phyloP scores from a whole-genome alignment of 2,113 vertebrate species.

The Accipiter cooperii region DNA sequence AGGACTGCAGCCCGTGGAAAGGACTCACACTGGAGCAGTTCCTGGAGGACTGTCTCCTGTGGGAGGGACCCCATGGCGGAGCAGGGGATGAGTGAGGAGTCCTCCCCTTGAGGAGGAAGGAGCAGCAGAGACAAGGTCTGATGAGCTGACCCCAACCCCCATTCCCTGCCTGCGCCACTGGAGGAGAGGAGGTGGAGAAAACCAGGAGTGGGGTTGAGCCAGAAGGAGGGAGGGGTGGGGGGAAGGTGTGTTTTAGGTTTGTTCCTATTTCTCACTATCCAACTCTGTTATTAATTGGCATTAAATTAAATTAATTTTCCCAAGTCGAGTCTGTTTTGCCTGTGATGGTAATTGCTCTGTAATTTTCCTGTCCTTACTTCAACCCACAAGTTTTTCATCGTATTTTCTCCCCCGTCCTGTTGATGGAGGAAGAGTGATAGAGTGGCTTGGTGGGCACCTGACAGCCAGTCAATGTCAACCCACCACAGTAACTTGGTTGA shows the following conservation, averaged over 20 bases:
- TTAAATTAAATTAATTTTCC: neutral
- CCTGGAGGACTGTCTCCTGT: neutral
- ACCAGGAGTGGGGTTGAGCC: neutral
- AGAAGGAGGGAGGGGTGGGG: accelerated
- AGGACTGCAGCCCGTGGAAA: neutral
- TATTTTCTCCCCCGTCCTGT: neutral
- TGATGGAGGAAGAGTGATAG: neutral
- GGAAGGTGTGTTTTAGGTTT: neutral
- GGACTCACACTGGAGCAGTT: neutral
- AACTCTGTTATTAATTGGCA: neutral
- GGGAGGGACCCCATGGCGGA: neutral
- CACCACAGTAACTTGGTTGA: neutral
- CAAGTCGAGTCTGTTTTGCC: neutral
- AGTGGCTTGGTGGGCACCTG: neutral
- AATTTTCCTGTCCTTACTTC: neutral
- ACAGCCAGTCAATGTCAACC: neutral
- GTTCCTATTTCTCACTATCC: neutral
- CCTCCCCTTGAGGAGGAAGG: neutral
- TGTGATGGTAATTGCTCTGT: neutral
- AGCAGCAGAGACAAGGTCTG: neutral
- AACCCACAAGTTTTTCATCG: accelerated
- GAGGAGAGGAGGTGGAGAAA: neutral
- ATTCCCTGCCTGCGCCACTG: accelerated
- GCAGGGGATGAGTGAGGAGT: neutral
- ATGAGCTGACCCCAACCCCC: too few relatives aligned